Conservation (phyloP, 2,888 invertebrate genomes). For the Caenorhabditis becei region DNA sequence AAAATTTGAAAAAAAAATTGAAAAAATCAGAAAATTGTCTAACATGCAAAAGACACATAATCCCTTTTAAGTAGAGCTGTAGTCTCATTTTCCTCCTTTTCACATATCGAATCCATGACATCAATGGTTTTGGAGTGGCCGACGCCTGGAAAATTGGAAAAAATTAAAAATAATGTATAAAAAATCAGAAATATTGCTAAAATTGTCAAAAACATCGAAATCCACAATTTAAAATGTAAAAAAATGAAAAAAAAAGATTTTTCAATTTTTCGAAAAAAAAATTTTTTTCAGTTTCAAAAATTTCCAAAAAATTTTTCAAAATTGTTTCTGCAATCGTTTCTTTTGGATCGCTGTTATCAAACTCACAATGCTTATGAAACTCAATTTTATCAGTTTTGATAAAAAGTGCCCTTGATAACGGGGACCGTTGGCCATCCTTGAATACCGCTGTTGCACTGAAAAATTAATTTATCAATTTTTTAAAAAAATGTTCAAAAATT, state of each 20-base stretch:
- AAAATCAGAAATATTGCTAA: too few species aligned
- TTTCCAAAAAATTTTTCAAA: background rate
- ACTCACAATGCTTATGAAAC: conserved; percentile 76
- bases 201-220: too few species aligned
- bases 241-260: too few species aligned
- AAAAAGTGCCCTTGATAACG: conserved; percentile 78
- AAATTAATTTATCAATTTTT: conserved; percentile 4
- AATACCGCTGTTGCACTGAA: conserved; percentile 77
- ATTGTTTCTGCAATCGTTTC: background rate
- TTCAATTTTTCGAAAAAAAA: too few species aligned
- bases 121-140: conserved; percentile 80
- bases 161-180: too few species aligned
- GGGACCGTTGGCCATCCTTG: conserved; percentile 78
- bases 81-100: conserved; percentile 75
- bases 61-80: conserved; percentile 77
- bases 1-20: background rate
- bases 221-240: background rate
- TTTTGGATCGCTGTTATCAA: too few species aligned
- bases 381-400: conserved; percentile 81
- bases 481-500: conserved; percentile 12
- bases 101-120: conserved; percentile 80
- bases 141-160: conserved; percentile 66
- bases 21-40: background rate
- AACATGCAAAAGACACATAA: conserved; percentile 78
- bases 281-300: background rate